phyloP scores from a whole-genome alignment of 2,888 invertebrate genomes.

The Cybosia mesomella region DNA sequence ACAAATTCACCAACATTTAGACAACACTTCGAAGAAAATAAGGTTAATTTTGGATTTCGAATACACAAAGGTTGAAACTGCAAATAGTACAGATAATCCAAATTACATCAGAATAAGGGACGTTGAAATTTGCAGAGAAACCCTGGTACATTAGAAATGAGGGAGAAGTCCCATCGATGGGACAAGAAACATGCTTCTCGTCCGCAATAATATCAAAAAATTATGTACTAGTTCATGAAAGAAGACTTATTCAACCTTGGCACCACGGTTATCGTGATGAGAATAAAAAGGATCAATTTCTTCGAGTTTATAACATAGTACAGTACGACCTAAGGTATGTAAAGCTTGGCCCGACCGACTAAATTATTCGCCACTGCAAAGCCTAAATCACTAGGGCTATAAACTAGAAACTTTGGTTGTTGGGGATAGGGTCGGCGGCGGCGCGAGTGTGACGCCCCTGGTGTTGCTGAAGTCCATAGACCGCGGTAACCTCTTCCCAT shows the following conservation, averaged over 20 bases:
- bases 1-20: no score
- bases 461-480: no score
- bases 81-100: neutral
- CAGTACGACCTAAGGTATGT: neutral
- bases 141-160: neutral
- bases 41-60: no score
- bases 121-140: neutral
- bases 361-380: no score
- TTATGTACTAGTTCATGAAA: neutral
- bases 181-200: neutral
- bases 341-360: no score
- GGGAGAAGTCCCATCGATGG: neutral
- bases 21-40: no score
- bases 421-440: no score
- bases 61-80: neutral
- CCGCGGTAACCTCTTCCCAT: no score
- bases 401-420: no score
- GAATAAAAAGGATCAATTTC: neutral
- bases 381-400: no score
- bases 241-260: slow-evolving; percentile 1
- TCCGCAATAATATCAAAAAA: slow-evolving; percentile 4
- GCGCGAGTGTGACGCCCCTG: no score
- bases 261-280: neutral
- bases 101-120: neutral
- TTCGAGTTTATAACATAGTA: neutral